These are phyloP conservation scores for Champsocephalus gunnari DNA, from an alignment of 2,797 vertebrate genomes.

Conservation along the genomic window DNA sequence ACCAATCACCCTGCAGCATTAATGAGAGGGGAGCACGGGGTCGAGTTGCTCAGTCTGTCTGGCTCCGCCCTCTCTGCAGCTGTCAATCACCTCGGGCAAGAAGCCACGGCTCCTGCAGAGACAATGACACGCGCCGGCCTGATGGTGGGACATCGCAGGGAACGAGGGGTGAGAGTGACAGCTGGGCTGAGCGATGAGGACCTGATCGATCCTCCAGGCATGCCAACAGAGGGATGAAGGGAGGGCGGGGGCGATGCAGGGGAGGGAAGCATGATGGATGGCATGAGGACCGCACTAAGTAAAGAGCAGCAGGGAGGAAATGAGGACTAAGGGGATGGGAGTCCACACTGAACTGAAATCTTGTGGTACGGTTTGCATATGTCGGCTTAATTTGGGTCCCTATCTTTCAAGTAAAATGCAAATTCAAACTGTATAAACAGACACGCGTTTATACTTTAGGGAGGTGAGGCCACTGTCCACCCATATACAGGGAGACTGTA, in stretches of 20 bases:
- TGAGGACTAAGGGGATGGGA: slow-evolving; percentile 46
- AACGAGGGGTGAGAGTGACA: slow-evolving; percentile 70
- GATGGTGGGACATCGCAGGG: slow-evolving; percentile 62
- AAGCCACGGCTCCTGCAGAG: slow-evolving; percentile 56
- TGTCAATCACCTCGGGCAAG: slow-evolving; percentile 72
- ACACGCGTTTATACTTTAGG: not conserved
- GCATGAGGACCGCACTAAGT: slow-evolving; percentile 50
- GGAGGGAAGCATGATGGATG: slow-evolving; percentile 68
- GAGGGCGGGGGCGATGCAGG: slow-evolving; percentile 31
- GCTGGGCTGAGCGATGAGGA: slow-evolving; percentile 76
- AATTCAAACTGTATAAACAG: slow-evolving; percentile 8
- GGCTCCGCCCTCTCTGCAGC: slow-evolving; percentile 74
- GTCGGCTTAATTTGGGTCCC: not conserved
- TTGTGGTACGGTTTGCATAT: not conserved
- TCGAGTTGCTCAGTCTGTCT: slow-evolving; percentile 50
- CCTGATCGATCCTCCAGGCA: slow-evolving; percentile 69
- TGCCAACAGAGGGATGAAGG: slow-evolving; percentile 34
- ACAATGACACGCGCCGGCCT: slow-evolving; percentile 63
- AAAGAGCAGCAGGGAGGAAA: slow-evolving; percentile 65
- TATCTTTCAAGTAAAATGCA: not conserved
- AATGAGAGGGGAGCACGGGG: slow-evolving; percentile 73
- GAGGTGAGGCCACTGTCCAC: not conserved
- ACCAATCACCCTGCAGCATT: slow-evolving; percentile 72
- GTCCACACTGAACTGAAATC: slow-evolving; percentile 36
- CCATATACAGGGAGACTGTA: not conserved